Evolutionary conservation across 2,797 vertebrate species (phyloP), one percentile per base, ranked within the genome.

Genomic region (Sciurus carolinensis): DNA sequence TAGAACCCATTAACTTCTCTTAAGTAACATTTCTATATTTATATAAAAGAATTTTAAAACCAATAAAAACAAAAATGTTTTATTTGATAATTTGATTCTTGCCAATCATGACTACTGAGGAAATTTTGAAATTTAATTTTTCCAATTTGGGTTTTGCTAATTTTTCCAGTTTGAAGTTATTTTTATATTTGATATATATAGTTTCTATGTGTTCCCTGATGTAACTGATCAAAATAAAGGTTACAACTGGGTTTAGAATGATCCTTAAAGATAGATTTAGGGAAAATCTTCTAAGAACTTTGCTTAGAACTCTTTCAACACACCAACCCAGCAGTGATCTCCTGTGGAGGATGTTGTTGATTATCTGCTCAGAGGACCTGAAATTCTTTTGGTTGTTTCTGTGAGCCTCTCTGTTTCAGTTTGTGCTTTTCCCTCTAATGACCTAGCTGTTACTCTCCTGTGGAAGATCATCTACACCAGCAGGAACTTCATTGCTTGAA

Each of bases 41-140:
- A 93, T 39, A 24, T 36, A 59, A 36, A 69, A 62, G 14, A 76
- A 73, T 73, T 83, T 83, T 73, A 57, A 91, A 84, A 57, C 67
- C 69, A 90, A 47, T 91, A 67, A 47, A 30, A 47, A 0, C 3
- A 36, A 36, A 36, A 54, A 36, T 52, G 90, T 92, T 50, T 42
- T 87, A 33, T 69, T 15, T 76, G 9, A 59, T 79, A 57, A 47
- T 84, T 44, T 87, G 52, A 22, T 87, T 69, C 50, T 39, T 80
- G 33, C 28, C 42, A n/a, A 20, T 57, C 59, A 47, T 12, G 24
- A 3, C 39, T 39, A 3, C 12, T 76, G 2, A 36, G 36, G 36
- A 36, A 39, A 50, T 62, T 57, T 64, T 28, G n/a, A 47, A 73
- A 26, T 14, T 22, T 9, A 22, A 18, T 75, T 52, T 73, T n/a